These are phyloP conservation scores for Aptenodytes patagonicus DNA, from an alignment of 2,113 vertebrate genomes.

Conservation along the genomic window DNA sequence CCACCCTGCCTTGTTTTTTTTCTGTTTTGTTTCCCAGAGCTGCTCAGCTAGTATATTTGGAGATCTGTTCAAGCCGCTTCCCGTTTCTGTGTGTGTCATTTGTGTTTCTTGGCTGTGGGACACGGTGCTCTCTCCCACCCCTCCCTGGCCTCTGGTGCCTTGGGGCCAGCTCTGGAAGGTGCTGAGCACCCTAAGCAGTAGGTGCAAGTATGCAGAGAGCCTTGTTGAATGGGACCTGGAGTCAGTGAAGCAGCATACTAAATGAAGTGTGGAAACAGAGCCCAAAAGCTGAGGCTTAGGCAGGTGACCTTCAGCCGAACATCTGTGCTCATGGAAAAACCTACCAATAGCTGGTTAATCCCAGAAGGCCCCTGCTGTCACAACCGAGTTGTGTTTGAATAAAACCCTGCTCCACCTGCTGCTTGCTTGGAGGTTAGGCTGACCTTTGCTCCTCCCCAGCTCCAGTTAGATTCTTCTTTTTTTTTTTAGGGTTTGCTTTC, in stretches of 20 bases:
- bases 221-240: not conserved
- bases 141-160: not conserved
- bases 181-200: not conserved
- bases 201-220: not conserved
- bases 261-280: not conserved
- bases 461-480: not conserved
- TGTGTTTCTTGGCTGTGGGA: not conserved
- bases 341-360: conserved; percentile 30
- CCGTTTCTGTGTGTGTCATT: not conserved
- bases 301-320: conserved; percentile 51
- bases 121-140: not conserved
- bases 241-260: not conserved
- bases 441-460: conserved; percentile 21
- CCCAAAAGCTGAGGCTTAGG: conserved; percentile 1
- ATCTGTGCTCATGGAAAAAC: conserved; percentile 42
- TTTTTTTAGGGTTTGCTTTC: not conserved
- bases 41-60: not conserved
- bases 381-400: not conserved
- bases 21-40: not conserved
- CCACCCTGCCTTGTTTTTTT: not conserved
- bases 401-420: conserved; percentile 45
- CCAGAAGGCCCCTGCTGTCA: conserved; percentile 29
- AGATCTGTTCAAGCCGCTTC: not conserved
- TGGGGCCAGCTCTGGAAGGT: not conserved
- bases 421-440: conserved; percentile 6